Evolutionary conservation across 2,888 invertebrate genomes (phyloP).

Genomic region (Epistrophe eligans): DNA sequence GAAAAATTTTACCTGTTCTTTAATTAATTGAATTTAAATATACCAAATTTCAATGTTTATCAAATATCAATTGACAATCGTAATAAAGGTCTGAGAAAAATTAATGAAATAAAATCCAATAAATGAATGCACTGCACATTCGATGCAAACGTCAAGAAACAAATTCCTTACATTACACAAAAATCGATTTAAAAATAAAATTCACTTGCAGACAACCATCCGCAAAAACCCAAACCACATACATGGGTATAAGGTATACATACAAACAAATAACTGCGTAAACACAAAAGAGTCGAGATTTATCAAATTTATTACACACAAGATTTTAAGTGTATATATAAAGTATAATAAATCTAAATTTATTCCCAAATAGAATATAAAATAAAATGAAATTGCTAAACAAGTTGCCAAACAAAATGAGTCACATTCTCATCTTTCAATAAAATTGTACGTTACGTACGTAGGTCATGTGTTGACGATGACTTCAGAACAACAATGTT

Average conservation of each 20-base stretch:
- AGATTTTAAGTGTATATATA: background rate
- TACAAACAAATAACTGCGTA: background rate
- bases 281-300: background rate
- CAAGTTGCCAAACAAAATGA: conserved; percentile 28
- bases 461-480: background rate
- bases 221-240: background rate
- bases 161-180: conserved; percentile 1
- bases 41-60: too few species aligned
- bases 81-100: too few species aligned
- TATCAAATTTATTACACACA: background rate
- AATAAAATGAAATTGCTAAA: background rate
- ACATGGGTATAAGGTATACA: too few species aligned
- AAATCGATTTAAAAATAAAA: conserved; percentile 6
- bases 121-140: background rate
- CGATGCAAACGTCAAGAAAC: background rate
- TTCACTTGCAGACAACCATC: background rate
- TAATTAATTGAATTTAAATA: too few species aligned
- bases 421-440: conserved; percentile 16
- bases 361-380: background rate
- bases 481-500: background rate
- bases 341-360: conserved; percentile 16
- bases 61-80: too few species aligned
- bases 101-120: background rate
- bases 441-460: background rate
- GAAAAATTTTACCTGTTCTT: too few species aligned